Evolutionary conservation across 2,113 vertebrate species (phyloP).

Genomic region (Thomomys bottae): DNA sequence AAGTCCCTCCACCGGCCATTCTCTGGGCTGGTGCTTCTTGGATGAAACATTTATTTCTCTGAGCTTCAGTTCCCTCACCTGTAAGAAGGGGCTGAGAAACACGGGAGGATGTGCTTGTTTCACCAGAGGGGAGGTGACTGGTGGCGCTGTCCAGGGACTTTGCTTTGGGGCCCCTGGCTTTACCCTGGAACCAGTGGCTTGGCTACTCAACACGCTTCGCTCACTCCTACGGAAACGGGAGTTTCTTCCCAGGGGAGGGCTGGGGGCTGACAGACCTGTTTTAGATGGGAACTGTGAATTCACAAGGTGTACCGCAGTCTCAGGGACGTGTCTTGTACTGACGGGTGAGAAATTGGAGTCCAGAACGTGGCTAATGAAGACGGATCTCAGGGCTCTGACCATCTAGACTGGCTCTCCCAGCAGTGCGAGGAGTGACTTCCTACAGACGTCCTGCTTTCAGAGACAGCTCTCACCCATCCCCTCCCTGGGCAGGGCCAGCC

Average conservation of each 20-base stretch:
- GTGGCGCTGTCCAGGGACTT: neutral
- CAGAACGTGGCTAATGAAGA: neutral
- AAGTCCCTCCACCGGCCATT: neutral
- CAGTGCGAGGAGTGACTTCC: neutral
- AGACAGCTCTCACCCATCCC: neutral
- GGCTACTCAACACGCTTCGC: neutral
- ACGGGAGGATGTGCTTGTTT: accelerated
- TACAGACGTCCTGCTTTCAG: accelerated
- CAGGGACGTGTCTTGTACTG: neutral
- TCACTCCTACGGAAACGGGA: neutral
- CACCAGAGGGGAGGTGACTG: accelerated
- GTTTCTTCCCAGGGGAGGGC: neutral
- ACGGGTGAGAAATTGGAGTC: neutral
- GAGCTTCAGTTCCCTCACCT: neutral
- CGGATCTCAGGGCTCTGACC: neutral
- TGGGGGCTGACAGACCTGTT: neutral
- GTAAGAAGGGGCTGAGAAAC: neutral
- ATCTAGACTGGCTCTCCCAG: neutral
- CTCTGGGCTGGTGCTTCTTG: neutral
- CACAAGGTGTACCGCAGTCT: accelerated
- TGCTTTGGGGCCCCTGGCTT: neutral
- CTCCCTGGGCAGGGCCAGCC: neutral
- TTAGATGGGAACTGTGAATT: neutral
- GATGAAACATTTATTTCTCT: neutral
- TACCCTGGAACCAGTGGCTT: neutral